A percentile compares a stretch with the other conserved stretches of the same genome.
Evolutionary conservation across 2,113 vertebrate species (phyloP).

Genomic region (Hippocampus comes): DNA sequence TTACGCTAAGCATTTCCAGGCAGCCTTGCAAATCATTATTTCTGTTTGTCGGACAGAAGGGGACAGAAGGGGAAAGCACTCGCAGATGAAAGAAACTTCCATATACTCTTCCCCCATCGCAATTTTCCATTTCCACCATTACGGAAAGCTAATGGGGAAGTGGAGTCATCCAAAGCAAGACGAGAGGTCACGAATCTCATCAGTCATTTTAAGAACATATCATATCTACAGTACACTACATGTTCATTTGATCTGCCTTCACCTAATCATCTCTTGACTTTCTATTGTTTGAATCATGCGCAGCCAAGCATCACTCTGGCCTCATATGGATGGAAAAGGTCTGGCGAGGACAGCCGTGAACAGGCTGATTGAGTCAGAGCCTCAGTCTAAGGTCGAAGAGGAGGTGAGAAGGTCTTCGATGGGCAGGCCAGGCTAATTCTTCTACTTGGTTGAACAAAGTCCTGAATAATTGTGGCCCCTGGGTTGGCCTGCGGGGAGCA

Average conservation of each 20-base stretch:
- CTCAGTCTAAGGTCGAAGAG: slow-evolving; percentile 59
- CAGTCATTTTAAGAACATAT: neutral
- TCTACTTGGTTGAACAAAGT: slow-evolving; percentile 68
- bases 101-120: slow-evolving; percentile 83
- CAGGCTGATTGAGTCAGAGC: slow-evolving; percentile 58
- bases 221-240: too few species aligned
- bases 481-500: slow-evolving; percentile 59
- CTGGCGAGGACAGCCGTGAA: slow-evolving; percentile 45
- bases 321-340: slow-evolving; percentile 64
- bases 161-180: slow-evolving; percentile 16
- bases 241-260: too few species aligned
- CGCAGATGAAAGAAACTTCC: slow-evolving; percentile 94
- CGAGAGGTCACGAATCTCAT: slow-evolving; percentile 7
- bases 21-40: slow-evolving; percentile 58
- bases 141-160: slow-evolving; percentile 2
- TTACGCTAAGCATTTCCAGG: too few species aligned
- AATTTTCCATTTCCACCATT: slow-evolving; percentile 57
- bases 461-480: slow-evolving; percentile 69
- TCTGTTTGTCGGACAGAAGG: slow-evolving; percentile 69
- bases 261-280: neutral
- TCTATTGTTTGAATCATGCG: slow-evolving; percentile 5
- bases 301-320: slow-evolving; percentile 41
- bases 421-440: slow-evolving; percentile 64
- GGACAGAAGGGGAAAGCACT: slow-evolving; percentile 85
- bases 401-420: slow-evolving; percentile 66